Base-by-base conservation (phyloP, 2,113 vertebrate genomes). In the Caranx ignobilis region DNA sequence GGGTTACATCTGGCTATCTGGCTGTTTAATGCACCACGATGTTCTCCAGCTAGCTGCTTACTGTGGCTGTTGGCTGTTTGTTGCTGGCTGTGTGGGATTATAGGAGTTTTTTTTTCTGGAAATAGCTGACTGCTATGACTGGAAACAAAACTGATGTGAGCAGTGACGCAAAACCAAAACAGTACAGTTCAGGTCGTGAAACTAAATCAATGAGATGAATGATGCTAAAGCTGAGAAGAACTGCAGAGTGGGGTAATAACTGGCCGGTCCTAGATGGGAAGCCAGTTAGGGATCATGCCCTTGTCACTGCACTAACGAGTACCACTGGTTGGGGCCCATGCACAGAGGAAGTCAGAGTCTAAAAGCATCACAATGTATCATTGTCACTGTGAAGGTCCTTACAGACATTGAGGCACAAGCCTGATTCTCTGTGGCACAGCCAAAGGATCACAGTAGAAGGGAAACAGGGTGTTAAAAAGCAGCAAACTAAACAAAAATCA, bases 81-180 rank as follows among this genome's bases (percentile, higher is more conserved):
- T 6, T 37, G 11, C 3, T 21, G 52, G 2, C 11, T 26, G 26
- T 26, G 26, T 26, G 26, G 26, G 26, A 26, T 26, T 26, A 26
- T 26, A 26, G 26, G 26, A 26, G 26, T 26, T 26, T 26, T 41
- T 0, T 15, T 52, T 45, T 7, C 12, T 45, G 43, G 11, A 45
- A 45, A 45, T 2, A 19, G 47, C 15, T 21, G 50, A 18, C 50
- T 21, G 6, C 18, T 11, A 7, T 21, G 60, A 6, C 60, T 62
- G 59, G 59, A 37, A 61, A 35, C 34, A 11, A 37, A 61, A 34
- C 32, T 37, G 34, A 61, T 19, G 34, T 16, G 59, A 61, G 60
- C 60, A n/a, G 41, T 62, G 60, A 62, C 19, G 13, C 35, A 12
- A n/a, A 55, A 75, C 16, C 18, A 56, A 55, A 75, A 43, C 37